Base-by-base conservation (phyloP, 2,888 invertebrate species). In the Schizaphis graminum region DNA sequence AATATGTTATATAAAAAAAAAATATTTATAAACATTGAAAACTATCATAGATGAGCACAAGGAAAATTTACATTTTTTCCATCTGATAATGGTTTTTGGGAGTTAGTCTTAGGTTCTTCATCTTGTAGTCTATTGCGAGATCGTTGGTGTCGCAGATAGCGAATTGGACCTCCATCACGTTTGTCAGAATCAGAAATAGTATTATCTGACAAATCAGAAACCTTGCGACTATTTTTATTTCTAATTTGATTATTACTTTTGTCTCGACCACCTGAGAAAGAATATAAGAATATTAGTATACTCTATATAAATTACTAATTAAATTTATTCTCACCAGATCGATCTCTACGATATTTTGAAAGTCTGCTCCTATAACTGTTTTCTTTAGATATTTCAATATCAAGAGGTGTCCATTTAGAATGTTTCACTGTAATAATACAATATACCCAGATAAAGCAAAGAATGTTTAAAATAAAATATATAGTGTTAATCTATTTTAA, bases 341-440 rank as follows among this genome's bases (percentile, higher is more conserved):
- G 56, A 91, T 94, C 94, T 53, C 94, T 86, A 21, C 91, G 94
- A 67, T 94, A 94, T 91, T 86, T 94, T 88, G 96, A 96, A 94
- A 96, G 96, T 94, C 97, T 96, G 90, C 97, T 97, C 95, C 97
- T 97, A 95, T 97, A 97, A 10, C 97, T 96, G 95, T 97, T 96
- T 89, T 97, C 97, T 95, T 97, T 97, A 94, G 97, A 97, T 95
- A 98, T 96, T 95, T 98, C 98, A 95, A 99, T 98, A 95, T 98
- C 98, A 94, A 99, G 96, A 0, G 98, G 99, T 94, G 98, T 97
- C 99, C 99, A 99, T 96, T 98, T 99, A 96, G 35, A 67, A 89
- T 93, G 86, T 94, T 84, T 85, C 28, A 95, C 95, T 94, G 95
- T 47, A 91, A 24, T 67, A 41, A 53, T 24, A 92, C 8, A 35